Evolutionary conservation across 1,140 invertebrate genomes (phyloP).

Genomic region (Wasmannia auropunctata): DNA sequence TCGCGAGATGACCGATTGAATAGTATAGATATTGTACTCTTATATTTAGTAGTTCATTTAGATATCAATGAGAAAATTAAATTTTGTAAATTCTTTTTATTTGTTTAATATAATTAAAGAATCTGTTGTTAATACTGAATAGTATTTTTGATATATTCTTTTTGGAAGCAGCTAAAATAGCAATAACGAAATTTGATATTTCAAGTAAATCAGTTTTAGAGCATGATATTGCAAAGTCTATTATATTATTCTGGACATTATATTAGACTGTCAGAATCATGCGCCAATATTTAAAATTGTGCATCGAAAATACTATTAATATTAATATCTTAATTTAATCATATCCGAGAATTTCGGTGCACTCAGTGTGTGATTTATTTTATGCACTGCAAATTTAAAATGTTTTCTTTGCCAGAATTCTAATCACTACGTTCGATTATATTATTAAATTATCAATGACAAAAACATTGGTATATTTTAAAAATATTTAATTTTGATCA

Average conservation of each 20-base stretch:
- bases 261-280: background rate
- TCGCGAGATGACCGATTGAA: background rate
- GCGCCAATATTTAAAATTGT: background rate
- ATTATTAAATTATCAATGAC: background rate
- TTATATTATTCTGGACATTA: background rate
- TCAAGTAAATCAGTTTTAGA: background rate
- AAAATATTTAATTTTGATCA: background rate
- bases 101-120: background rate
- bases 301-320: background rate
- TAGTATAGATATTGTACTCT: background rate
- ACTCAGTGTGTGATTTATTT: background rate
- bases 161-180: background rate
- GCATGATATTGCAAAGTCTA: background rate
- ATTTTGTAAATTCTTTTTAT: background rate
- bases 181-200: background rate
- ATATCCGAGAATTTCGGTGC: background rate
- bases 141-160: background rate
- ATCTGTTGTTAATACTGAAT: background rate
- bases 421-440: background rate
- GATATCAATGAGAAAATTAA: background rate
- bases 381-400: background rate
- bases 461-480: background rate
- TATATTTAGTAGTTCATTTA: background rate
- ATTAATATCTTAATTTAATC: background rate
- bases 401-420: background rate